A percentile compares a stretch with the other conserved stretches of the same genome.
phyloP scores from a whole-genome alignment of 2,888 invertebrate species.

The Mythimna vitellina region DNA sequence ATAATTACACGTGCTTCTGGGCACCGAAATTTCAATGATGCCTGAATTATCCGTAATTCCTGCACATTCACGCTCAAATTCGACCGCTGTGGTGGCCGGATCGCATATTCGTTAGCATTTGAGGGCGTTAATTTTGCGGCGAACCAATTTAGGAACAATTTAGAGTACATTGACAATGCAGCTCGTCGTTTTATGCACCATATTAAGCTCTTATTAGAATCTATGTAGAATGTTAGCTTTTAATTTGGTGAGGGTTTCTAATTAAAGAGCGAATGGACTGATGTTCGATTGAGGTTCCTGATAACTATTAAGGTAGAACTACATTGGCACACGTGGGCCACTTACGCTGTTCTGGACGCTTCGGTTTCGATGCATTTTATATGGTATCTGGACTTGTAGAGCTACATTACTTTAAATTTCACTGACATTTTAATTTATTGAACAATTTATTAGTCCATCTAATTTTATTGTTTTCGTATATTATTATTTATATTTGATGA shows the following conservation, averaged over 20 bases:
- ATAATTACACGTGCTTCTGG: constrained; percentile 43
- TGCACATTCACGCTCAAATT: constrained; percentile 58
- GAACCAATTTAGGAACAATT: constrained; percentile 70
- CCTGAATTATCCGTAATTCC: constrained; percentile 56
- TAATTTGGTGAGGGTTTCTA: constrained; percentile 4
- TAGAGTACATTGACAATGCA: constrained; percentile 57
- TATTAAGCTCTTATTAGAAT: constrained; percentile 43
- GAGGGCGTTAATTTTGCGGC: constrained; percentile 71
- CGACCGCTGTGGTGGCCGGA: constrained; percentile 52
- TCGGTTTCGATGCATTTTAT: too few species aligned
- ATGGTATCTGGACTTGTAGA: too few species aligned
- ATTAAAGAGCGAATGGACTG: too few species aligned
- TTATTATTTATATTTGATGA: too few species aligned
- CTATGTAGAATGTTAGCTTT: constrained; percentile 31
- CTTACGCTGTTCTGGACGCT: too few species aligned
- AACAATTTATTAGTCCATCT: too few species aligned
- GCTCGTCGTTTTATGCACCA: constrained; percentile 13
- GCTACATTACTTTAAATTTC: too few species aligned
- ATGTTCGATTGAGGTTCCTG: too few species aligned
- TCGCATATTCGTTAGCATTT: constrained; percentile 73
- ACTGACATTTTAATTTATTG: too few species aligned
- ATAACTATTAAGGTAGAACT: too few species aligned
- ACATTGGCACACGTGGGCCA: too few species aligned
- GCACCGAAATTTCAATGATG: constrained; percentile 52
- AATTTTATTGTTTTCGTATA: too few species aligned